Percentiles rank a stretch among this genome's conserved stretches.
Evolutionary conservation across 2,797 vertebrate genomes (phyloP).

Genomic region (Gadopsis bispinosus): DNA sequence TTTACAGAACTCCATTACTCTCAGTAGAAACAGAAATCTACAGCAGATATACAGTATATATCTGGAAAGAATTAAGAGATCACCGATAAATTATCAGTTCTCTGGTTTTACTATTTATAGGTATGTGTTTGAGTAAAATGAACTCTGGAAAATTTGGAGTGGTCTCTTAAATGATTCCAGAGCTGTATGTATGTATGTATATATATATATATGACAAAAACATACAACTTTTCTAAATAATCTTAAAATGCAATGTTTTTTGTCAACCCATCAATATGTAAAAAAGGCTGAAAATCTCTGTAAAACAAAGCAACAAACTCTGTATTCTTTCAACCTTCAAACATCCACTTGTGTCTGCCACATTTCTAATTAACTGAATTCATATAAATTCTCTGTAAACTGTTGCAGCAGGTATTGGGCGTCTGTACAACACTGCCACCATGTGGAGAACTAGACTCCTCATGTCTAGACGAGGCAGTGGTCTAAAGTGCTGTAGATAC

Average conservation of each 20-base stretch:
- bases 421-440: slow-evolving; percentile 63
- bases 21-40: background rate
- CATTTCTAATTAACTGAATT: background rate
- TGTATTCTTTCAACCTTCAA: background rate
- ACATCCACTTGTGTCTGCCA: background rate
- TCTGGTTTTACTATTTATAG: too few relatives aligned
- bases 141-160: too few relatives aligned
- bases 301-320: background rate
- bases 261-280: background rate
- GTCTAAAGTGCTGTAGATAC: background rate
- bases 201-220: background rate
- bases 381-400: background rate
- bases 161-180: too few relatives aligned
- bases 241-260: background rate
- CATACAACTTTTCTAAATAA: background rate
- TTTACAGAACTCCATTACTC: background rate
- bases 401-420: background rate
- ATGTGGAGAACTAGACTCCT: slow-evolving; percentile 31
- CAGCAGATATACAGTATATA: background rate
- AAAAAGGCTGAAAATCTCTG: background rate
- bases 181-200: too few relatives aligned
- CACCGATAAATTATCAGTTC: too few relatives aligned
- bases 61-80: too few relatives aligned
- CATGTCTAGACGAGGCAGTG: background rate
- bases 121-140: too few relatives aligned